phyloP scores from a whole-genome alignment of 1,140 invertebrate genomes.

The Heliconius hewitsoni region DNA sequence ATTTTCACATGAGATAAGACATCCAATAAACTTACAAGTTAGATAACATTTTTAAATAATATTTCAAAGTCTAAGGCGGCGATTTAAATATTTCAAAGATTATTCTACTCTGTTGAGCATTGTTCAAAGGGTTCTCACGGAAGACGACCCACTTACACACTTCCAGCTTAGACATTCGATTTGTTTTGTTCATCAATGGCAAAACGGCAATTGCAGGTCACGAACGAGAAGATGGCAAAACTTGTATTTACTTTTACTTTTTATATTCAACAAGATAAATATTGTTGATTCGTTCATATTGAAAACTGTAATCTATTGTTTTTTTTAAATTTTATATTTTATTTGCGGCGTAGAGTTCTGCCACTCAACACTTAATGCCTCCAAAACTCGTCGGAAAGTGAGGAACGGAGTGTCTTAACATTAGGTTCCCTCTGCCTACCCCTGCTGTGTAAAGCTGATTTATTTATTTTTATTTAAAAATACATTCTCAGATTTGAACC shows the following conservation, averaged over 20 bases:
- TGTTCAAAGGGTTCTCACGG: constrained; percentile 52
- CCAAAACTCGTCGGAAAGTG: too few relatives aligned
- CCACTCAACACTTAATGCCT: too few relatives aligned
- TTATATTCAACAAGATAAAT: neutral
- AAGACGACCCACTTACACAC: constrained; percentile 56
- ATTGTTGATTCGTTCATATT: neutral
- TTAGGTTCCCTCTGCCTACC: too few relatives aligned
- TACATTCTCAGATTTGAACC: too few relatives aligned
- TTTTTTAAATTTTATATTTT: neutral
- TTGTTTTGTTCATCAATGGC: constrained; percentile 29
- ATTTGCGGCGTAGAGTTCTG: too few relatives aligned
- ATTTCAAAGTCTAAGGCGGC: neutral
- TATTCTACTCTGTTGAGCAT: constrained; percentile 40
- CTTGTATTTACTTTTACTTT: constrained; percentile 3
- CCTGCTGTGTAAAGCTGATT: too few relatives aligned
- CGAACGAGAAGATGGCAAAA: neutral
- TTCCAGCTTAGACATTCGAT: constrained; percentile 35
- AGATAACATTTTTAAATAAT: constrained; percentile 9
- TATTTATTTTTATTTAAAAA: too few relatives aligned
- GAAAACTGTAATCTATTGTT: neutral
- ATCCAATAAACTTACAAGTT: constrained; percentile 4
- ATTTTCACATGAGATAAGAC: constrained; percentile 15
- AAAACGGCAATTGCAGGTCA: constrained; percentile 2
- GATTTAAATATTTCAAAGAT: constrained; percentile 10
- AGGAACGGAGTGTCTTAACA: too few relatives aligned